These are phyloP conservation scores for Carassius gibelio DNA, from an alignment of 2,113 vertebrate genomes.

Conservation along the genomic window DNA sequence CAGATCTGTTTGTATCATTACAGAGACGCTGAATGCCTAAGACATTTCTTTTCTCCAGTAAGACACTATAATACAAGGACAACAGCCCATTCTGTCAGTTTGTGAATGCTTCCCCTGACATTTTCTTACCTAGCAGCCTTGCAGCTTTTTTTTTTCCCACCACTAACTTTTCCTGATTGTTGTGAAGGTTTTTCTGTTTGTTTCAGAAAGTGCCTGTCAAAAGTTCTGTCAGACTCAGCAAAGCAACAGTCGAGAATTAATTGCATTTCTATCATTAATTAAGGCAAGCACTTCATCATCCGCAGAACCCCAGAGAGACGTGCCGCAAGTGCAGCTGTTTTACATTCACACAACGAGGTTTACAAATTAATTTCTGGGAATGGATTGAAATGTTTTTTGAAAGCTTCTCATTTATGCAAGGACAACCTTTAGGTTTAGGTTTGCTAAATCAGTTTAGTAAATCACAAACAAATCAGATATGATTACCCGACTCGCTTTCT, in stretches of 20 bases:
- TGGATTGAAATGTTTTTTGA: slow-evolving; percentile 30
- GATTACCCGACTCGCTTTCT: neutral
- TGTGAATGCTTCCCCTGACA: slow-evolving; percentile 28
- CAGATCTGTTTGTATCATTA: neutral
- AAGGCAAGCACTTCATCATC: slow-evolving; percentile 39
- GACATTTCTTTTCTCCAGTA: neutral
- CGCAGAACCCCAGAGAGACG: slow-evolving; percentile 37
- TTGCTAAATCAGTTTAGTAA: slow-evolving; percentile 1
- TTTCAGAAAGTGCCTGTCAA: slow-evolving; percentile 33
- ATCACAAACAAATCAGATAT: slow-evolving; percentile 14
- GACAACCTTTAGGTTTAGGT: neutral
- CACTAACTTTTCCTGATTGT: slow-evolving; percentile 14
- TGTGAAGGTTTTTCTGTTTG: slow-evolving; percentile 16
- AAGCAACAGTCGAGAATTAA: slow-evolving; percentile 39
- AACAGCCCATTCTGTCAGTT: slow-evolving; percentile 8
- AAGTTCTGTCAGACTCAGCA: slow-evolving; percentile 12
- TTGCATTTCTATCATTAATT: slow-evolving; percentile 53
- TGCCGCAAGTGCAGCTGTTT: slow-evolving; percentile 21
- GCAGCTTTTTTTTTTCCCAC: neutral
- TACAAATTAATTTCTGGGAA: slow-evolving; percentile 30
- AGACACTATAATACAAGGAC: neutral
- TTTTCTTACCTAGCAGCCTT: slow-evolving; percentile 3
- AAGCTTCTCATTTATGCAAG: slow-evolving; percentile 1
- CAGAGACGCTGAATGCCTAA: neutral
- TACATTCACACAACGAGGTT: neutral